These are phyloP conservation scores for Diorhabda elongata DNA, from an alignment of 1,140 invertebrate genomes.

Conservation along the genomic window DNA sequence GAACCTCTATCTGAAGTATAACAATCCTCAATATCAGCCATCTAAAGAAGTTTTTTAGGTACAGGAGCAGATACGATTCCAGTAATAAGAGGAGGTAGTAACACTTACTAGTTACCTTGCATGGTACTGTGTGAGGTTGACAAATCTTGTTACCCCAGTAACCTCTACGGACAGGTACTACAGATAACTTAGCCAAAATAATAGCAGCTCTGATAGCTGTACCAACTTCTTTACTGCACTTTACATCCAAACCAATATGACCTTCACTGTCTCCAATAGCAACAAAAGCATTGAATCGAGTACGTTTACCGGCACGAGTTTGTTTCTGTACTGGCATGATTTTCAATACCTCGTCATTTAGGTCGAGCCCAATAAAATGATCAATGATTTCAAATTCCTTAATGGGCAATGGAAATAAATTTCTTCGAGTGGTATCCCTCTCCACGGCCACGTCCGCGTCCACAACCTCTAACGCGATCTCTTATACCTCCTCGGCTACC, in stretches of 20 bases:
- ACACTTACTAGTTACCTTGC: constrained; percentile 99
- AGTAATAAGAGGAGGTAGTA: constrained; percentile 98
- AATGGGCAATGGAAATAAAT: constrained; percentile 96
- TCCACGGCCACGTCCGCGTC: constrained; percentile 80
- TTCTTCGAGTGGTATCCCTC: constrained; percentile 94
- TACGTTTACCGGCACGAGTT: constrained; percentile 98
- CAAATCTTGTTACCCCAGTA: constrained; percentile 99
- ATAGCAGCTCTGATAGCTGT: constrained; percentile 99
- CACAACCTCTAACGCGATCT: constrained; percentile 67
- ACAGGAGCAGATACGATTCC: constrained; percentile 98
- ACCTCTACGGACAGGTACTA: constrained; percentile 95
- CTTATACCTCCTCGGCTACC: not conserved
- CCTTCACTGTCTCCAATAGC: constrained; percentile 98
- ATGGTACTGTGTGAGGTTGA: constrained; percentile 98
- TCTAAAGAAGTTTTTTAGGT: constrained; percentile 97
- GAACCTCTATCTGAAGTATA: constrained; percentile 96
- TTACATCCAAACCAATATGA: constrained; percentile 98
- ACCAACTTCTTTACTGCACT: constrained; percentile 99
- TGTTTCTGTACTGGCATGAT: constrained; percentile 99
- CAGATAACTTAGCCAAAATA: constrained; percentile 95
- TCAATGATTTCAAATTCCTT: constrained; percentile 99
- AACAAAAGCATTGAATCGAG: constrained; percentile 93
- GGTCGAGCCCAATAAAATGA: constrained; percentile 82
- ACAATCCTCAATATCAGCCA: constrained; percentile 95
- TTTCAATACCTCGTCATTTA: constrained; percentile 98